Evolutionary conservation across 2,888 invertebrate species (phyloP).

Genomic region (Sarcophaga variegata): DNA sequence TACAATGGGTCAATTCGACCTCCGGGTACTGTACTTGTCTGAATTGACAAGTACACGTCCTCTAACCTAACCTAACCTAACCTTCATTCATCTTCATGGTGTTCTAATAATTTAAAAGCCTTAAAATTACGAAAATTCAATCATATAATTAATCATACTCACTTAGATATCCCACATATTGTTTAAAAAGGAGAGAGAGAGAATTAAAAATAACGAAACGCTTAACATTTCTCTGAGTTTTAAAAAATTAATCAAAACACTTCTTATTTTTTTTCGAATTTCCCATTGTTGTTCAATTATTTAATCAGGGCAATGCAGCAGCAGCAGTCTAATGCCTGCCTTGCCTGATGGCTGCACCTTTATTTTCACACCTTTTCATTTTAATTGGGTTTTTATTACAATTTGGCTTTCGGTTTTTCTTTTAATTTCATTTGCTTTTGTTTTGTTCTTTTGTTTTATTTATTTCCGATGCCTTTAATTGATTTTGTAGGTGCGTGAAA

Average conservation of each 20-base stretch:
- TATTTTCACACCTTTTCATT: conserved; percentile 30
- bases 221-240: too few species aligned
- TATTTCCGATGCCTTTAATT: background rate
- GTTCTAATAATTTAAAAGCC: too few species aligned
- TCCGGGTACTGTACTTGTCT: too few species aligned
- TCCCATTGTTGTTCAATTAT: conserved; percentile 6
- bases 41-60: too few species aligned
- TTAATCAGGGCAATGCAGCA: background rate
- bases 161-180: too few species aligned
- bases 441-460: background rate
- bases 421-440: background rate
- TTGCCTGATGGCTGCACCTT: background rate
- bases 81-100: too few species aligned
- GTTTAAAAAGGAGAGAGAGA: too few species aligned
- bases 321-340: background rate
- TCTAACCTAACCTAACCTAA: too few species aligned
- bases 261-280: background rate
- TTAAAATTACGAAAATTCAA: background rate
- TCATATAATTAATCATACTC: background rate
- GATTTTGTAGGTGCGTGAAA: background rate
- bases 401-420: background rate
- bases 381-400: conserved; percentile 32
- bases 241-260: conserved; percentile 21
- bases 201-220: background rate
- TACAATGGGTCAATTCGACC: too few species aligned